These are phyloP conservation scores for Helicoverpa zea DNA, from an alignment of 1,140 invertebrate species.

Conservation along the genomic window DNA sequence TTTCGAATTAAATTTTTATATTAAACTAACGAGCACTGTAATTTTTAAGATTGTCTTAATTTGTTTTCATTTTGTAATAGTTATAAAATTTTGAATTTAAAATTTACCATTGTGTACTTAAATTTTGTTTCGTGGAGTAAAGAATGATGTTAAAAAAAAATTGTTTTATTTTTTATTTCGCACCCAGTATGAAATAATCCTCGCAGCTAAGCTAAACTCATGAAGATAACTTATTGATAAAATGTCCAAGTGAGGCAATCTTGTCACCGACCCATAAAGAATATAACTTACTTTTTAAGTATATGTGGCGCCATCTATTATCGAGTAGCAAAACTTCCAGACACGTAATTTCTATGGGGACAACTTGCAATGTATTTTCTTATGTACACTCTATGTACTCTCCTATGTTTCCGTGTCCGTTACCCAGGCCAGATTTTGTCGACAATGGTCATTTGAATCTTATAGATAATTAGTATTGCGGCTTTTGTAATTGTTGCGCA, in stretches of 20 bases:
- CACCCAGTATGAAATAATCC: neutral
- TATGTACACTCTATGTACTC: no score
- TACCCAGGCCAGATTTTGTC: no score
- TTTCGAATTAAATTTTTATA: conserved; percentile 16
- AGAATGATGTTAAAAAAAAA: conserved; percentile 59
- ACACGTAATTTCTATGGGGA: neutral
- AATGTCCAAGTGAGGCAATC: neutral
- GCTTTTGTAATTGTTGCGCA: no score
- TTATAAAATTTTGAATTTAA: conserved; percentile 24
- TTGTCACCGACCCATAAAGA: no score
- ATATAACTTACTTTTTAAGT: no score
- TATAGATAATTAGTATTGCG: no score
- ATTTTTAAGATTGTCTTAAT: conserved; percentile 21
- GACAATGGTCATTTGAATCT: no score
- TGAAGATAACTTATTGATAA: neutral
- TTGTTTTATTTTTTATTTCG: conserved; percentile 51
- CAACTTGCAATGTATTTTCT: no score
- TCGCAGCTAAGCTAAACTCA: neutral
- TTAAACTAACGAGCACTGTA: conserved; percentile 15
- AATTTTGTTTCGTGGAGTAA: conserved; percentile 64
- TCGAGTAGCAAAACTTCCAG: conserved; percentile 1
- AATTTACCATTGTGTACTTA: conserved; percentile 57
- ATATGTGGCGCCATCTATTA: conserved; percentile 5
- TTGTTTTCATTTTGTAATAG: conserved; percentile 30
- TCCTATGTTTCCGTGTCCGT: no score